Evolutionary conservation across 2,797 vertebrate species (phyloP), one percentile per base, ranked within the genome.

Genomic region (Oreochromis grahami): DNA sequence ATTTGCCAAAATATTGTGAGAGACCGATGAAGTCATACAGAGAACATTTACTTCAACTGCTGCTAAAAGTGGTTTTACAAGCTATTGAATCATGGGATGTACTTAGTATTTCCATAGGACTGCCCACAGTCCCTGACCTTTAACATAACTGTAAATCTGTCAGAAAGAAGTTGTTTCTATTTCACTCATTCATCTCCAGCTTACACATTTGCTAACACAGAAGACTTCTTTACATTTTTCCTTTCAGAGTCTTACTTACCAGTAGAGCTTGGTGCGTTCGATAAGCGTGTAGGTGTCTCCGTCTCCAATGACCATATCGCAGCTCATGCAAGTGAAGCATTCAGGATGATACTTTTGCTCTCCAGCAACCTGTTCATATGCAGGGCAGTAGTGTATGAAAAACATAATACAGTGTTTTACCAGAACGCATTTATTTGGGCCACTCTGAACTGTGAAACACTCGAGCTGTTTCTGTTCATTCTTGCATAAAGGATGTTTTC

Each of bases 301-400:
- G 1, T 98, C 97, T 2, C 99, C 99, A 1, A 99, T 99, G 86
- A 98, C 97, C 7, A 93, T 91, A 50, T 93, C 94, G 76, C 99
- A 99, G 19, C 93, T 96, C 78, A 96, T 93, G 92, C 99, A 99
- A 83, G 95, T 96, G 94, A 99, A 99, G 87, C 99, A 99, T 88
- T 99, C 99, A 0, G 99, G 98, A 92, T 99, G 99, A 88, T 98
- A 99, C 92, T 98, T 99, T 91, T 98, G 97, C 85, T 98, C 98
- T 86, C 99, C 98, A 0, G 98, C 99, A 88, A 98, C 98, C 99
- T 99, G 93, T 80, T 82, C 17, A 7, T 38, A 63, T 0, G 2
- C 50, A 84, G 15, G 65, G 24, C 63, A 51, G 10, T 8, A 52
- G 5, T 38, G 36, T 48, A 55, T 82, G 6, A 76, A 51, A 63